phyloP scores from a whole-genome alignment of 2,113 vertebrate genomes.

The Dolichotis patagonum region DNA sequence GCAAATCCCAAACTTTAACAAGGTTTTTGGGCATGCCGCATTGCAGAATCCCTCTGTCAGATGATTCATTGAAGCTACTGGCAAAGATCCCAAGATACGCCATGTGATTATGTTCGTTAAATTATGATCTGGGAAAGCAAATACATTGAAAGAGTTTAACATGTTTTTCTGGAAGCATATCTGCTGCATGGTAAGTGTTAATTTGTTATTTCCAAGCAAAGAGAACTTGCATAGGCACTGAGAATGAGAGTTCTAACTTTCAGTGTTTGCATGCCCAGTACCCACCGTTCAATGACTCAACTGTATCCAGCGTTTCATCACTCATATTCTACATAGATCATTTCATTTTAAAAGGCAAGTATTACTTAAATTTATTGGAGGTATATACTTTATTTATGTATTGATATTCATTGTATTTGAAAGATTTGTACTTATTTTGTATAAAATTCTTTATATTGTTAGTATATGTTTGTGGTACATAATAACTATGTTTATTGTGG shows the following conservation, averaged over 20 bases:
- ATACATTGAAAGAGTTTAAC: not conserved
- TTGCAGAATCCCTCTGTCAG: not conserved
- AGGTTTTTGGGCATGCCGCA: not conserved
- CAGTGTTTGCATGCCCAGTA: slow-evolving; percentile 25
- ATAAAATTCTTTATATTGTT: not conserved
- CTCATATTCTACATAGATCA: not conserved
- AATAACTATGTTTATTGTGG: not conserved
- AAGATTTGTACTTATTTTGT: not conserved
- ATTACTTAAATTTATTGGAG: not conserved
- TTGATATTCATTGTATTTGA: slow-evolving; percentile 15
- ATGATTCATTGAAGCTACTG: not conserved
- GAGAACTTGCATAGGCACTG: slow-evolving; percentile 55
- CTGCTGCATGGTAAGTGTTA: slow-evolving; percentile 28
- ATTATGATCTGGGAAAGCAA: not conserved
- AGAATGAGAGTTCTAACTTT: slow-evolving; percentile 61
- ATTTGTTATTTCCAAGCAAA: slow-evolving; percentile 47
- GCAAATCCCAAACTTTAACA: not conserved
- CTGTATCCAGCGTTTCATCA: slow-evolving; percentile 45
- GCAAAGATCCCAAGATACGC: not conserved
- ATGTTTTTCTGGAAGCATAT: not conserved
- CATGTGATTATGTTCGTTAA: not conserved
- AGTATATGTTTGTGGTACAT: not conserved
- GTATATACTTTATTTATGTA: not conserved
- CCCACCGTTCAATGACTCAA: slow-evolving; percentile 54
- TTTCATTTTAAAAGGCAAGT: slow-evolving; percentile 14